phyloP scores from a whole-genome alignment of 2,888 invertebrate species.

The Nycteola revayana region DNA sequence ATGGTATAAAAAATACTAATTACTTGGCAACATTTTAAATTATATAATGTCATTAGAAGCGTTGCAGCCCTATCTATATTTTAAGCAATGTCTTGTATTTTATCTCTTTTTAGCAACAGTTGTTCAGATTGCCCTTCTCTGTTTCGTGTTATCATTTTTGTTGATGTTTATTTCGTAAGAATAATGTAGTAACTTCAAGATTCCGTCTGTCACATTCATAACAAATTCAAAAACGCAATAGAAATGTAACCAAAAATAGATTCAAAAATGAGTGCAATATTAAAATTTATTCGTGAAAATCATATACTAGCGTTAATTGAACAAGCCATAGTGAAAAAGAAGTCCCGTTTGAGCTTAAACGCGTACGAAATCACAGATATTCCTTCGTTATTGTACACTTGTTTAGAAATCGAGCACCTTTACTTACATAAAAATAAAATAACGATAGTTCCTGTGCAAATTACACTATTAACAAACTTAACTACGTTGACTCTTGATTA shows the following conservation, averaged over 20 bases:
- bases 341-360: slow-evolving; percentile 83
- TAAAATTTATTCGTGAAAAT: slow-evolving; percentile 86
- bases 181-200: neutral
- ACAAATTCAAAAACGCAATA: slow-evolving; percentile 69
- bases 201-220: slow-evolving; percentile 37
- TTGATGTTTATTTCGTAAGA: neutral
- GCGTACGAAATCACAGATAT: slow-evolving; percentile 84
- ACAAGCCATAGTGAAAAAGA: slow-evolving; percentile 82
- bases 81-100: slow-evolving; percentile 8
- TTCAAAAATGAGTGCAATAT: slow-evolving; percentile 83
- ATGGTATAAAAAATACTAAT: no score
- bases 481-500: slow-evolving; percentile 85
- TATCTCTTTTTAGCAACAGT: slow-evolving; percentile 6
- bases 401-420: slow-evolving; percentile 81
- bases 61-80: slow-evolving; percentile 7
- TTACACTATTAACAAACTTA: slow-evolving; percentile 79
- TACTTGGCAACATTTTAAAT: slow-evolving; percentile 7
- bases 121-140: no score
- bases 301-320: slow-evolving; percentile 86
- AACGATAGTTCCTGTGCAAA: slow-evolving; percentile 64
- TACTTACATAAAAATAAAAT: slow-evolving; percentile 85
- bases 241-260: slow-evolving; percentile 44
- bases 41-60: slow-evolving; percentile 19
- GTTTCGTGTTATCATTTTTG: no score
- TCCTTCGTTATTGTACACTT: slow-evolving; percentile 80